These are phyloP conservation scores for Protosalanx chinensis DNA, from an alignment of 2,797 vertebrate species.

Conservation along the genomic window DNA sequence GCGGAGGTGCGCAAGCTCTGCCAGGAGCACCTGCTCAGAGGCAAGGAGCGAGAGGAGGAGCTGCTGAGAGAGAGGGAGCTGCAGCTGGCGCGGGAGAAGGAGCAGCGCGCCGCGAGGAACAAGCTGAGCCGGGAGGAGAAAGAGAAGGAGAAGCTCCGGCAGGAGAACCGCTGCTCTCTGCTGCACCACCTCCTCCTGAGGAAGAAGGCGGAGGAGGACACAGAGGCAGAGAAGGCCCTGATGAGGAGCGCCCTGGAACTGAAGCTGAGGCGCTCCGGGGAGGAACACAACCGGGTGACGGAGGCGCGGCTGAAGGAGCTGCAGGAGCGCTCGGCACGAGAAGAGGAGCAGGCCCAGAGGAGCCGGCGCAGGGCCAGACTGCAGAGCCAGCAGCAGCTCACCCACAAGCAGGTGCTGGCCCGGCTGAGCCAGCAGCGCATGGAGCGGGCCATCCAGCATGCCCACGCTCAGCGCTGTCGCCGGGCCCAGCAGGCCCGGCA, in stretches of 20 bases:
- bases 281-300: constrained; percentile 38
- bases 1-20: constrained; percentile 52
- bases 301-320: constrained; percentile 54
- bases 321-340: constrained; percentile 50
- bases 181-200: constrained; percentile 71
- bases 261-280: constrained; percentile 47
- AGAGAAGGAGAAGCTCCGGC: constrained; percentile 55
- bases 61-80: constrained; percentile 49
- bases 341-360: constrained; percentile 61
- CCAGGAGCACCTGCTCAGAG: constrained; percentile 57
- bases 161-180: constrained; percentile 64
- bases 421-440: constrained; percentile 60
- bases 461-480: constrained; percentile 30
- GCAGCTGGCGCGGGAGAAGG: constrained; percentile 40
- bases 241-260: constrained; percentile 60
- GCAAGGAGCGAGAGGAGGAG: constrained; percentile 51
- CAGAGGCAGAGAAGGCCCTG: constrained; percentile 58
- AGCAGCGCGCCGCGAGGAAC: constrained; percentile 54
- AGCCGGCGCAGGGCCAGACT: constrained; percentile 50
- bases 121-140: constrained; percentile 45
- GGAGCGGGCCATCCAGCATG: constrained; percentile 50
- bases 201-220: constrained; percentile 65
- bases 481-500: constrained; percentile 41
- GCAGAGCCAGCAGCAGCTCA: constrained; percentile 50
- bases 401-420: constrained; percentile 55